Conservation (phyloP, 2,113 vertebrate genomes). For the Myrmophylax atrothorax region DNA sequence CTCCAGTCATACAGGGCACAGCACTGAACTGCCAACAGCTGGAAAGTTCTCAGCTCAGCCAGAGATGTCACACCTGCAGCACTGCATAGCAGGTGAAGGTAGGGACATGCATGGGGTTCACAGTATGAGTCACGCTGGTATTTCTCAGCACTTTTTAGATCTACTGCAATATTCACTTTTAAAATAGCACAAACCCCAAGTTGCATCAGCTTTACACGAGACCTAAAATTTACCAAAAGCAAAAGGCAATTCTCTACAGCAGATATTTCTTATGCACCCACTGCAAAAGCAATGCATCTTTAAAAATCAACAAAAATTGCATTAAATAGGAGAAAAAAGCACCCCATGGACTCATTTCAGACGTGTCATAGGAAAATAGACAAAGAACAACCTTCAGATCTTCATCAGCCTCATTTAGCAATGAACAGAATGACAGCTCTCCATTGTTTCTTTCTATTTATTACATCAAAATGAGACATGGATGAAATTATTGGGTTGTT, state of each 20-base stretch:
- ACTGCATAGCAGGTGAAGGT: accelerated
- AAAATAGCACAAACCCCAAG: not conserved
- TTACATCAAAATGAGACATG: slow-evolving; percentile 21
- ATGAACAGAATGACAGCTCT: not conserved
- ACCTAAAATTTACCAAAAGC: not conserved
- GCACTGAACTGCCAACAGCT: not conserved
- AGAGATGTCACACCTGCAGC: not conserved
- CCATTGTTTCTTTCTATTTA: slow-evolving; percentile 34
- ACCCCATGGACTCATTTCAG: not conserved
- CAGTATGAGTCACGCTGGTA: accelerated
- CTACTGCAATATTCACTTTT: not conserved
- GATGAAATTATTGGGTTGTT: not conserved
- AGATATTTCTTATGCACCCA: not conserved
- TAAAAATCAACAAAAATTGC: not conserved
- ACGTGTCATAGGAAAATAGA: not conserved
- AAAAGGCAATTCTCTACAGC: not conserved
- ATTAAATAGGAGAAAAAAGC: not conserved
- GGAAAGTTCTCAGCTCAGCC: not conserved
- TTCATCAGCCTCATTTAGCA: slow-evolving; percentile 26
- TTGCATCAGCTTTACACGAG: not conserved
- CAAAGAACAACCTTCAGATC: slow-evolving; percentile 30
- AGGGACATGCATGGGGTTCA: not conserved
- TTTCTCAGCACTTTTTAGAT: not conserved
- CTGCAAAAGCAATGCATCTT: not conserved
- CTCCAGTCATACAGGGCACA: not conserved